Conservation (phyloP, 2,797 vertebrate species). For the Karalla daura region DNA sequence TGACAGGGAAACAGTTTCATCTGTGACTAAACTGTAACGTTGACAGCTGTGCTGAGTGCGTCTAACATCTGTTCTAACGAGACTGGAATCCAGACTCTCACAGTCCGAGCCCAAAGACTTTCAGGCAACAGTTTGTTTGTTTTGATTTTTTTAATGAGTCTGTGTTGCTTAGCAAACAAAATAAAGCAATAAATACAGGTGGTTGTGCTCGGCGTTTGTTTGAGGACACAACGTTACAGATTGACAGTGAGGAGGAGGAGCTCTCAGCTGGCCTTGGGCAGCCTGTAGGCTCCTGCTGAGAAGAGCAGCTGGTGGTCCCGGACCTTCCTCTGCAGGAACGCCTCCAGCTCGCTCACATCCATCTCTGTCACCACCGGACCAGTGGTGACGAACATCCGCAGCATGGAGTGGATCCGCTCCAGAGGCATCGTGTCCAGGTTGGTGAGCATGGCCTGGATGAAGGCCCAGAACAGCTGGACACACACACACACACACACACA, state of each 20-base stretch:
- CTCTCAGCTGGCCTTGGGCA: conserved; percentile 86
- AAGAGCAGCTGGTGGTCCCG: conserved; percentile 92
- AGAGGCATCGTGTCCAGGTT: conserved; percentile 97
- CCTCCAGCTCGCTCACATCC: conserved; percentile 94
- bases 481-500: too few species aligned
- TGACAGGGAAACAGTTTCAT: conserved; percentile 60
- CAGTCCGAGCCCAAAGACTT: conserved; percentile 16
- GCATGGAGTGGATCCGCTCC: conserved; percentile 98
- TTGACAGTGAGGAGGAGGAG: not conserved
- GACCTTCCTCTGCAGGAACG: conserved; percentile 95
- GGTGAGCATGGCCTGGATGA: conserved; percentile 98
- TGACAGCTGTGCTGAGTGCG: conserved; percentile 50
- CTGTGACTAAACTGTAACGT: conserved; percentile 30
- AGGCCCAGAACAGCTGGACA: conserved; percentile 97
- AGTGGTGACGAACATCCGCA: conserved; percentile 96
- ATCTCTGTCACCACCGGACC: conserved; percentile 95
- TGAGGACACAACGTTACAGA: not conserved
- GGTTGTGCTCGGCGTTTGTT: not conserved
- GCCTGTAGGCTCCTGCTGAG: conserved; percentile 91
- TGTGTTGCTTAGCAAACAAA: conserved; percentile 50
- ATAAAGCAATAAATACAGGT: conserved; percentile 72
- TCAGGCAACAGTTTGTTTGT: conserved; percentile 30
- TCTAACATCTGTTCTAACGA: conserved; percentile 16
- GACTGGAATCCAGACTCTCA: conserved; percentile 30
- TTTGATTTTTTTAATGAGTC: conserved; percentile 56